Percentiles rank a stretch among this genome's conserved stretches.
Evolutionary conservation across 2,113 vertebrate species (phyloP).

Genomic region (Etia nguti): DNA sequence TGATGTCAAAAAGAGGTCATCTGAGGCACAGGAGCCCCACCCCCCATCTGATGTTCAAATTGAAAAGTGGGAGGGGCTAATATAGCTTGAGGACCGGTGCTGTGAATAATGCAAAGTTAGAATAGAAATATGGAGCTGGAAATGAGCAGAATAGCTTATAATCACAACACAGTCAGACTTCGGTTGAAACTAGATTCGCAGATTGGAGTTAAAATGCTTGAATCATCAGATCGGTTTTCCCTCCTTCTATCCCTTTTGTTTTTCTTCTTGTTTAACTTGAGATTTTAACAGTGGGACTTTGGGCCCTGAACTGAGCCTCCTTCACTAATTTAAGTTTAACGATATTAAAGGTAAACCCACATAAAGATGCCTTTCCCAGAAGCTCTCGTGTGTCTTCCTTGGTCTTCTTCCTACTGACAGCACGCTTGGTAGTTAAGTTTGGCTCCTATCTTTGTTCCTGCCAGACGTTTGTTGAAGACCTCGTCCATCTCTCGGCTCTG

Average conservation of each 20-base stretch:
- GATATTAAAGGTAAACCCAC: not conserved
- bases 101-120: not conserved
- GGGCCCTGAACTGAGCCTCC: not conserved
- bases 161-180: not conserved
- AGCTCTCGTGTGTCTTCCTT: not conserved
- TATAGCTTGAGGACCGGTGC: not conserved
- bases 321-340: not conserved
- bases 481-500: constrained; percentile 75
- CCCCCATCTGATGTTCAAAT: not conserved
- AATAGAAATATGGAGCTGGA: not conserved
- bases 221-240: not conserved
- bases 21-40: not conserved
- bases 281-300: not conserved
- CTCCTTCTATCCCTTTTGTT: not conserved
- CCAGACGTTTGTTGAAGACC: constrained; percentile 69
- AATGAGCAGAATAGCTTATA: not conserved
- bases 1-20: not conserved
- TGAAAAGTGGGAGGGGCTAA: not conserved
- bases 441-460: constrained; percentile 60
- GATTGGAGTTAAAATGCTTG: not conserved
- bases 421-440: constrained; percentile 64
- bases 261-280: not conserved
- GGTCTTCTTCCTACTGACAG: constrained; percentile 34
- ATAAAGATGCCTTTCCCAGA: not conserved
- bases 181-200: not conserved